Base-by-base conservation (phyloP, 2,888 invertebrate genomes). In the Teleogryllus oceanicus region DNA sequence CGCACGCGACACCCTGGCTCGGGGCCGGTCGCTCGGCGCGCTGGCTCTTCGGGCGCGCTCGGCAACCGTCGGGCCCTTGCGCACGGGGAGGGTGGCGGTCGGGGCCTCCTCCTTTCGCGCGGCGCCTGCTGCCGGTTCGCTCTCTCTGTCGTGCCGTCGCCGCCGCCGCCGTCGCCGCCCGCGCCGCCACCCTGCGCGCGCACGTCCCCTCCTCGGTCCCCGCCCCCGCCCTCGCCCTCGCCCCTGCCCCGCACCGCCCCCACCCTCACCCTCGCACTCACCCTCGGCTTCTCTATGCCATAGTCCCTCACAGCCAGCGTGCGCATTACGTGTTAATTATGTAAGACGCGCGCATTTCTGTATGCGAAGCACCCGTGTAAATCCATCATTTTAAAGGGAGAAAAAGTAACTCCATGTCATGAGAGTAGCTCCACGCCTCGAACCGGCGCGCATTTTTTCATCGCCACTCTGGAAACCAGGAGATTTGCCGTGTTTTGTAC, bases 1-100 rank as follows among this genome's bases (percentile, higher is more conserved):
- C 78, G 74, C 78, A 78, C 80, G 78, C 75, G 78, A 74, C 78
- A 74, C 78, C 78, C 78, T 37, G 37, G 37, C 37, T 37, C 62
- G 62, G n/a, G n/a, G 75, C 74, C 78, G 78, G n/a, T 49, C 51
- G 49, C 20, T 62, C 78, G 50, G 50, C 62, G 62, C 51, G 78
- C 78, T 50, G 62, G 78, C 62, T 76, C 81, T 81, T 81, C 81
- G 81, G 81, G 62, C 49, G 37, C 51, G 79, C 77, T 79, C 79
- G 80, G 80, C 79, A 49, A 75, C 21, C 13, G 24, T 80, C 81
- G 81, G 49, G 74, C 74, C 78, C 78, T 62, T n/a, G 49, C n/a
- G 21, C 21, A 75, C 77, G 78, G 74, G 78, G 50, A 75, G 62
- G 77, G 16, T 49, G 21, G 13, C 49, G 12, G 62, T 18, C 62